Conservation (phyloP, 2,113 vertebrate species). For the Anoura caudifer region DNA sequence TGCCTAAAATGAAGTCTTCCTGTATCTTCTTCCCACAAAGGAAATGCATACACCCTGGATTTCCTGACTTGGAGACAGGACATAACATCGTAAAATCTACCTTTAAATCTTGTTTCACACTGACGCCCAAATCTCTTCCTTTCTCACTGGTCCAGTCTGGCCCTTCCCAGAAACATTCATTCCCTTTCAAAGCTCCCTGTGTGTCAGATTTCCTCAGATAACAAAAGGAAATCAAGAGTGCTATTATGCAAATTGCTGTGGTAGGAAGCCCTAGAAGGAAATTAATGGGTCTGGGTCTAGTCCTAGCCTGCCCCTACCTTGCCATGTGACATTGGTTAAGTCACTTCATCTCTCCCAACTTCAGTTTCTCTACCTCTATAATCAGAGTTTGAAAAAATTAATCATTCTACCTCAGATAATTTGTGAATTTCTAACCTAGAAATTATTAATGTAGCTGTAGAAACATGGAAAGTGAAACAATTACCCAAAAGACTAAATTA, state of each 20-base stretch:
- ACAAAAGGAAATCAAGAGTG: background rate
- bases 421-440: background rate
- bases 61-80: background rate
- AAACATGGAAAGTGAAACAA: background rate
- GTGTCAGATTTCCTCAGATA: background rate
- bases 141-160: background rate
- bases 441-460: background rate
- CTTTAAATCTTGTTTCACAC: background rate
- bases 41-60: background rate
- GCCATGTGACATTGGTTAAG: background rate
- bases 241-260: background rate
- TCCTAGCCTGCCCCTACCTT: background rate
- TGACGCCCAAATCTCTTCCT: background rate
- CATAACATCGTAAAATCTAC: background rate
- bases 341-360: background rate
- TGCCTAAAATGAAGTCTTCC: background rate
- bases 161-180: background rate
- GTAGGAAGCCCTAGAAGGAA: background rate
- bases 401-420: background rate
- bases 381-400: background rate
- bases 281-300: rapidly evolving
- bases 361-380: background rate
- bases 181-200: background rate
- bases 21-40: background rate
- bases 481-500: background rate